Percentiles rank a stretch among this genome's conserved stretches.
Evolutionary conservation across 2,113 vertebrate genomes (phyloP).

Genomic region (Dicentrarchus labrax): DNA sequence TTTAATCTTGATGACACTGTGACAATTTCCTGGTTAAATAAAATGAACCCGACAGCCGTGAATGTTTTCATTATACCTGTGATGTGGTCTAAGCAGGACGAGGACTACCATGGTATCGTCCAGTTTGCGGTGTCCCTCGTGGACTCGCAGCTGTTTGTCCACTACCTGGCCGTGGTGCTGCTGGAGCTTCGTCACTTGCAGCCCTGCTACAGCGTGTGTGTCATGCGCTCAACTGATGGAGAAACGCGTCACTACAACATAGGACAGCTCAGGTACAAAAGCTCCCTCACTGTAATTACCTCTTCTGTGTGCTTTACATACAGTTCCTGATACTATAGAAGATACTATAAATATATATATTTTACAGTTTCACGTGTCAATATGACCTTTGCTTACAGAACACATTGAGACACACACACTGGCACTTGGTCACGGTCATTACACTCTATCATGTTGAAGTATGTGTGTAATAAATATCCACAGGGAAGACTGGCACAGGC

Average conservation of each 20-base stretch:
- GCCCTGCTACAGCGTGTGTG: constrained; percentile 90
- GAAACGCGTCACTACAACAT: constrained; percentile 93
- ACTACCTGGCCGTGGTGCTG: constrained; percentile 95
- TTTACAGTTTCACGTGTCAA: neutral
- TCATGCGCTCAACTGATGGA: constrained; percentile 92
- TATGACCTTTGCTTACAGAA: neutral
- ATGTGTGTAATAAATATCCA: constrained; percentile 63
- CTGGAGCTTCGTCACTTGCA: constrained; percentile 94
- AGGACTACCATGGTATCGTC: constrained; percentile 94
- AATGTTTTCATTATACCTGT: constrained; percentile 13
- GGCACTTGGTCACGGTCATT: constrained; percentile 34
- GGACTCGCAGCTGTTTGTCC: constrained; percentile 95
- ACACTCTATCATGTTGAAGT: constrained; percentile 37
- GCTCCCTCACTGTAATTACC: neutral
- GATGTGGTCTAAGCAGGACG: constrained; percentile 82
- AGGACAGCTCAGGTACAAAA: constrained; percentile 91
- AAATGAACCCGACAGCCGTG: neutral
- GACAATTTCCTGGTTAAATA: too few species aligned
- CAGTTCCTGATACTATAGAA: neutral
- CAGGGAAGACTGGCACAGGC: constrained; percentile 56
- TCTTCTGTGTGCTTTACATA: neutral
- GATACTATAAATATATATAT: neutral
- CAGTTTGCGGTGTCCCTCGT: constrained; percentile 95
- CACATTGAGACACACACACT: constrained; percentile 15
- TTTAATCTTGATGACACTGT: too few species aligned